phyloP scores from a whole-genome alignment of 2,113 vertebrate species.

The Penelope pileata region DNA sequence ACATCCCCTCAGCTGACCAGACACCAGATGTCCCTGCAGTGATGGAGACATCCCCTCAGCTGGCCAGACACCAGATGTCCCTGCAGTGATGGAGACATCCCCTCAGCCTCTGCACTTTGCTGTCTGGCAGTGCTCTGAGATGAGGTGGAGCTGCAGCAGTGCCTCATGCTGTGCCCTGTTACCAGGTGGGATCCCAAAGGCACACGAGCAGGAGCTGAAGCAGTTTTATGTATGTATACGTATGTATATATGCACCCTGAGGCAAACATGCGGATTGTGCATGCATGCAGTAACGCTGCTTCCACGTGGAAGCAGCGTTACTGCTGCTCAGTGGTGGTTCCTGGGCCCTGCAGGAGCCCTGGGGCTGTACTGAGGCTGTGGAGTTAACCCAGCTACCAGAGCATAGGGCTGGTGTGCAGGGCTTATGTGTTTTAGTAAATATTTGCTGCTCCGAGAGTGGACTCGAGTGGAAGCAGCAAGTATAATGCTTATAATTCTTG shows the following conservation, averaged over 20 bases:
- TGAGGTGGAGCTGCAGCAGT: neutral
- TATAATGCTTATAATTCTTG: neutral
- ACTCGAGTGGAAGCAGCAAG: neutral
- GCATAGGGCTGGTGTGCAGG: neutral
- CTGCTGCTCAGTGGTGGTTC: fast-evolving
- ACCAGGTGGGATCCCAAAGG: neutral
- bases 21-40: too few species aligned
- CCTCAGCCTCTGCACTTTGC: neutral
- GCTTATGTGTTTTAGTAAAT: neutral
- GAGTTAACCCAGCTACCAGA: neutral
- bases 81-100: too few species aligned
- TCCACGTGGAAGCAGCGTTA: too few species aligned
- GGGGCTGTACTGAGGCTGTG: neutral
- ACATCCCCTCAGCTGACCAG: too few species aligned
- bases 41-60: too few species aligned
- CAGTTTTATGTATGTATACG: fast-evolving
- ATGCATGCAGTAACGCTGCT: too few species aligned
- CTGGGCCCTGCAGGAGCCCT: neutral
- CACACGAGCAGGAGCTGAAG: fast-evolving
- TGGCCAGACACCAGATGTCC: too few species aligned
- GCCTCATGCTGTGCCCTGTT: fast-evolving
- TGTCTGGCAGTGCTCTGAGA: neutral
- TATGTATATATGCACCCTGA: fast-evolving
- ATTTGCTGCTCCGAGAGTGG: neutral
- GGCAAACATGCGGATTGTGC: neutral